Evolutionary conservation across 2,113 vertebrate genomes (phyloP), one percentile per base, ranked within the genome.

Genomic region (Sinocyclocheilus anshuiensis): DNA sequence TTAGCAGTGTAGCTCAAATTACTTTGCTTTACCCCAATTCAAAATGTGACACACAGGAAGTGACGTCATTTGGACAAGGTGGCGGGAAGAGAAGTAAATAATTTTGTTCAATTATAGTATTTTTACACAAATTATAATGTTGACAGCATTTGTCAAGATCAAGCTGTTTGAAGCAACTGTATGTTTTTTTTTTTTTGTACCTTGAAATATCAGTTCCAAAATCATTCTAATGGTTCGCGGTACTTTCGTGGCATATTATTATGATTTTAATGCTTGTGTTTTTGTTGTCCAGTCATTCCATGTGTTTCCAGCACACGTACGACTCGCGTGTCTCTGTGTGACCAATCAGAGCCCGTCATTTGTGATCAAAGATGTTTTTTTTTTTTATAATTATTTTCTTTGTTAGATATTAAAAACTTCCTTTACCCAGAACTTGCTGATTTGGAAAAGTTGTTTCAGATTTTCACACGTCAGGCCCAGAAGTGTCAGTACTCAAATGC

Each of bases 341-440:
- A 81, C 79, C 59, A 81, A 69, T 71, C 20, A 67, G 39, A 81
- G 61, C 59, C 33, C 79, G 0, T 71, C 45, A 36, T 50, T 42
- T 84, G 63, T 86, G 74, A 69, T 83, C 36, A 4, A 8, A 2
- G 26, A 74, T 12, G 55, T 57, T 57, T 22, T 61, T 72, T 72
- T 39, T 39, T 39, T 75, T 78, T n/a, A n/a, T n/a, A n/a, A 55
- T 77, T n/a, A 69, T 57, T 36, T 24, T 77, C 12, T 76, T 10
- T 48, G 22, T 59, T 33, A 7, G 76, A 79, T 42, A 86, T 86
- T 86, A 86, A 86, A 86, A 57, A 20, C 77, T 39, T 80, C 48
- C 33, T 11, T 86, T 67, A 86, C 77, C 22, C 45, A 59, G 36
- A 57, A 42, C n/a, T 57, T 39, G 26, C 22, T 71, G 22, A 29